Base-by-base conservation (phyloP, 2,797 vertebrate genomes). In the Rhinophrynus dorsalis region DNA sequence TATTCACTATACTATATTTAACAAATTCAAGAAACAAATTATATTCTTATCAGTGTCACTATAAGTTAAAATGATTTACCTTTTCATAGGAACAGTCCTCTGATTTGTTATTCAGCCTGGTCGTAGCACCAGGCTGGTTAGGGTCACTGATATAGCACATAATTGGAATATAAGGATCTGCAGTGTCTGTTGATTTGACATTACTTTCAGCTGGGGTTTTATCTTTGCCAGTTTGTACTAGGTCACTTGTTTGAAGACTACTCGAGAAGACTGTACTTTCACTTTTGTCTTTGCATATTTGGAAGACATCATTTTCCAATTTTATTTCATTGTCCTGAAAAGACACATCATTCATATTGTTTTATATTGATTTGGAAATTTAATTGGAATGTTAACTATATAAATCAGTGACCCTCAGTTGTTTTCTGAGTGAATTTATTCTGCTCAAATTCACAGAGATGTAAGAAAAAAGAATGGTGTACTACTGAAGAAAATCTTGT, bases 301-400 rank as follows among this genome's bases (percentile, higher is more conserved):
- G 45, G 45, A 55, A 55, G 63, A 51, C 51, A 12, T 38, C 56
- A 60, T 55, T 42, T 29, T 42, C 2, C 45, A 59, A 58, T 37
- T 52, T 40, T 68, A 52, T 44, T 21, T 68, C 44, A 51, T 60
- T 60, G 42, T 68, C 56, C 67, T 68, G 67, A 52, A 68, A 68
- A 52, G 35, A 60, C 26, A 68, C 26, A 59, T 60, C 51, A 50
- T 58, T 42, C 32, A 68, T 26, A 59, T 29, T 58, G n/a, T 13
- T 7, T 23, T 29, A 48, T 23, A 26, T n/a, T n/a, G n/a, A n/a
- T n/a, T n/a, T n/a, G n/a, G n/a, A n/a, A n/a, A n/a, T n/a, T n/a
- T n/a, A n/a, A n/a, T n/a, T n/a, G n/a, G n/a, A n/a, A n/a, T n/a
- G n/a, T n/a, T n/a, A n/a, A n/a, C n/a, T n/a, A n/a, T n/a, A n/a